Conservation (phyloP, 2,113 vertebrate genomes). For the Holacanthus passer region DNA sequence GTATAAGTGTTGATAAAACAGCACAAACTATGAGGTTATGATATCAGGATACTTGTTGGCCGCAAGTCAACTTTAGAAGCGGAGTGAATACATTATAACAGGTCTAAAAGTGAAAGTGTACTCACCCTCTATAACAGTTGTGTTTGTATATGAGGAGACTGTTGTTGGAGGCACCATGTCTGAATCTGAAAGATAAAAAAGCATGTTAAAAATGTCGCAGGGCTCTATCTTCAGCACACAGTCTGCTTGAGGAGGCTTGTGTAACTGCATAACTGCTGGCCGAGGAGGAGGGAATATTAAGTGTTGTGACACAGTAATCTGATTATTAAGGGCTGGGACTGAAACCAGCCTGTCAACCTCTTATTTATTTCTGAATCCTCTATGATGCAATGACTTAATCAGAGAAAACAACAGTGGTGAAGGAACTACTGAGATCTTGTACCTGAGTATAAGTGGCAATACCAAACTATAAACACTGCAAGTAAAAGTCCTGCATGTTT, state of each 20-base stretch:
- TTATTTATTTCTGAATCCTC: constrained; percentile 21
- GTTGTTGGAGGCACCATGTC: constrained; percentile 17
- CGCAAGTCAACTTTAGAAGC: background rate
- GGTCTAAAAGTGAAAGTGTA: background rate
- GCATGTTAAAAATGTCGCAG: constrained; percentile 53
- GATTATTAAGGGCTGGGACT: constrained; percentile 51
- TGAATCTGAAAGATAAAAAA: constrained; percentile 51
- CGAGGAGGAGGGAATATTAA: constrained; percentile 23
- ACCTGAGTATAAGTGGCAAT: background rate
- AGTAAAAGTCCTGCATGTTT: background rate
- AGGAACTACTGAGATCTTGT: background rate
- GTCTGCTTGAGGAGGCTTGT: constrained; percentile 16
- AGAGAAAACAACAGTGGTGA: background rate
- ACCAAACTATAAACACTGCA: background rate
- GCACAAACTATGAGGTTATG: constrained; percentile 1
- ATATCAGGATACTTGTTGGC: background rate
- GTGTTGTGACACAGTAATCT: constrained; percentile 61
- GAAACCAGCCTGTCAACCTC: constrained; percentile 40
- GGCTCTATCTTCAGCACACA: constrained; percentile 18
- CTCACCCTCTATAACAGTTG: constrained; percentile 60
- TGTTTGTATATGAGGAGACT: background rate
- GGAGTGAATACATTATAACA: background rate
- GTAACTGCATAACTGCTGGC: constrained; percentile 41
- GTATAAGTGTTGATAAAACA: constrained; percentile 2
- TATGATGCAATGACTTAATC: constrained; percentile 33